Evolutionary conservation across 2,797 vertebrate genomes (phyloP).

Genomic region (Paramormyrops hopkinsi): DNA sequence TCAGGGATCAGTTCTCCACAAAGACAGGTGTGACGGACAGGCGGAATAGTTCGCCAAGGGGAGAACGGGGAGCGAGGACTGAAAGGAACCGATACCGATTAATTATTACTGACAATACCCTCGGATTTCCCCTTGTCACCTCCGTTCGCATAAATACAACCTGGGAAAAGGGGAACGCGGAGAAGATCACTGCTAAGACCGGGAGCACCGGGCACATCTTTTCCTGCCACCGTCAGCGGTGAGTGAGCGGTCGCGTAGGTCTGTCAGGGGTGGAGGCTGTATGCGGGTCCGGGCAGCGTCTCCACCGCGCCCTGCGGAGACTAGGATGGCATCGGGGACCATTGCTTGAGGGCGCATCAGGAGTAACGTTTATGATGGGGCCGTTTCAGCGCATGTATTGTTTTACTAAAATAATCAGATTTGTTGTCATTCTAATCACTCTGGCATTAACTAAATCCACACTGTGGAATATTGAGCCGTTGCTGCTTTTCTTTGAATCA

Average conservation of each 20-base stretch:
- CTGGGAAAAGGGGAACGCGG: conserved; percentile 33
- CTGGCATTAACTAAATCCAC: not conserved
- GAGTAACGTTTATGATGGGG: not conserved
- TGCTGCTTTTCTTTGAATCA: not conserved
- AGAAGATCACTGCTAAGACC: conserved; percentile 15
- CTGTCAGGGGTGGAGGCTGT: conserved; percentile 27
- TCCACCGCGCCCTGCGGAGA: conserved; percentile 35
- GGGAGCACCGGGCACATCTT: conserved; percentile 34
- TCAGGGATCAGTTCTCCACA: conserved; percentile 50
- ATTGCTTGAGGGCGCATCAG: not conserved
- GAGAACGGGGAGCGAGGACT: conserved; percentile 22
- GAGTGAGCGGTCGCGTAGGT: conserved; percentile 46
- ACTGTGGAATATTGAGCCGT: not conserved
- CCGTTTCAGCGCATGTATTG: not conserved
- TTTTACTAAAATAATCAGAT: not conserved
- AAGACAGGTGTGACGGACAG: conserved; percentile 70
- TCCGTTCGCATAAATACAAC: conserved; percentile 43
- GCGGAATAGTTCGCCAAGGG: conserved; percentile 52
- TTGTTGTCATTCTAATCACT: not conserved
- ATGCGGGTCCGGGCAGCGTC: conserved; percentile 36
- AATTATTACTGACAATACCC: conserved; percentile 38
- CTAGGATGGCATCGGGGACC: conserved; percentile 22
- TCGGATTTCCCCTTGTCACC: conserved; percentile 34
- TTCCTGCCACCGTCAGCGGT: conserved; percentile 46
- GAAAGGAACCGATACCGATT: conserved; percentile 10